These are phyloP conservation scores for Apostichopus japonicus DNA, from an alignment of 35 echinoderm and acorn worm genomes.

Conservation along the genomic window DNA sequence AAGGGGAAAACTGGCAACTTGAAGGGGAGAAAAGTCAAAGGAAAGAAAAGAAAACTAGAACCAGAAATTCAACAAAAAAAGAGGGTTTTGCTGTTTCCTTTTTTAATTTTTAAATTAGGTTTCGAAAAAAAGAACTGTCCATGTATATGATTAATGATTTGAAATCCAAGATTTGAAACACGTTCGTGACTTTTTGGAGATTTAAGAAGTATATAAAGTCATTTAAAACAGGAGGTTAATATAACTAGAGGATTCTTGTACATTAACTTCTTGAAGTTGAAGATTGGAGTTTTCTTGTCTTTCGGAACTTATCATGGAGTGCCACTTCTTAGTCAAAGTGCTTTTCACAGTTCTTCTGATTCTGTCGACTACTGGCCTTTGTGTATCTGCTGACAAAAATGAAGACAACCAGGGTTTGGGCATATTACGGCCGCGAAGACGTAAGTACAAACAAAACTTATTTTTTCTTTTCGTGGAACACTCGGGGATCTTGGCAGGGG, in stretches of 20 bases:
- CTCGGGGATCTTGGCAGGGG: too few relatives aligned
- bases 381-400: background rate
- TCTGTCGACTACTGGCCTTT: constrained; percentile 13
- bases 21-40: background rate
- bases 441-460: background rate
- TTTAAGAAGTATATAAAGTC: background rate
- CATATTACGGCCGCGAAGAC: constrained; percentile 28
- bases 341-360: background rate
- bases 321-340: background rate
- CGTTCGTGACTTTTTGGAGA: background rate
- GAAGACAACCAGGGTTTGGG: background rate
- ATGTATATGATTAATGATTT: background rate
- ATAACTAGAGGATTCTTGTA: background rate
- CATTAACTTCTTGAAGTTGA: background rate
- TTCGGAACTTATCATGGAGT: constrained; percentile 39
- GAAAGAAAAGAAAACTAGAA: background rate
- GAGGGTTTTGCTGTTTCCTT: background rate
- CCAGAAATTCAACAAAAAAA: background rate
- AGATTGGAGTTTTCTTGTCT: background rate
- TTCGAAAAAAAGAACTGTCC: background rate
- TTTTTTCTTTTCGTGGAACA: too few relatives aligned
- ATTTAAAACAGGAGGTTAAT: background rate
- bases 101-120: background rate
- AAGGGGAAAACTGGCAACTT: background rate
- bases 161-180: background rate